Percentiles rank a stretch among this genome's conserved stretches.
phyloP scores from a whole-genome alignment of 1,140 invertebrate genomes.

The Zeugodacus cucurbitae region DNA sequence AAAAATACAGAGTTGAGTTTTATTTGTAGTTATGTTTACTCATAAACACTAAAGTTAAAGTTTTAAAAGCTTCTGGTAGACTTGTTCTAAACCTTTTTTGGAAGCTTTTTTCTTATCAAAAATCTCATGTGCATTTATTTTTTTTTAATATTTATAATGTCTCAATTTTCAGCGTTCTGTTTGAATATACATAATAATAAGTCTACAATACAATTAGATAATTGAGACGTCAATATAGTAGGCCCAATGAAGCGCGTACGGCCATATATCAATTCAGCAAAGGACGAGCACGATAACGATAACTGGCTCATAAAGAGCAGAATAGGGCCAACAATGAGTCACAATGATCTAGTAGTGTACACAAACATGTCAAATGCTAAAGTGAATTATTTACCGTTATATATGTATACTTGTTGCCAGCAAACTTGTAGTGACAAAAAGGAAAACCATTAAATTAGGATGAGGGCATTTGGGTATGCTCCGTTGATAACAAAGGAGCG shows the following conservation, averaged over 20 bases:
- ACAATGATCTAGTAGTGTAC: background rate
- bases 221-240: background rate
- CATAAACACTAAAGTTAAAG: too few relatives aligned
- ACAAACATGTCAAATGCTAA: background rate
- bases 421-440: background rate
- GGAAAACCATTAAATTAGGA: background rate
- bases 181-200: too few relatives aligned
- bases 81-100: too few relatives aligned
- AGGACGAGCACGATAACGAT: background rate
- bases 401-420: background rate
- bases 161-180: too few relatives aligned
- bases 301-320: background rate
- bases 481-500: background rate
- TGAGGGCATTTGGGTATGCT: background rate
- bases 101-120: too few relatives aligned
- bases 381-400: background rate
- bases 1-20: too few relatives aligned
- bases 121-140: too few relatives aligned
- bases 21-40: too few relatives aligned
- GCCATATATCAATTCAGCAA: background rate
- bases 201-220: too few relatives aligned
- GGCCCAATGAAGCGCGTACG: too few relatives aligned
- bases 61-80: too few relatives aligned
- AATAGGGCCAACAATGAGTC: background rate
- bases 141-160: too few relatives aligned